A percentile compares a stretch with the other conserved stretches of the same genome.
Evolutionary conservation across 1,140 invertebrate genomes (phyloP).

Genomic region (Achroia grisella): DNA sequence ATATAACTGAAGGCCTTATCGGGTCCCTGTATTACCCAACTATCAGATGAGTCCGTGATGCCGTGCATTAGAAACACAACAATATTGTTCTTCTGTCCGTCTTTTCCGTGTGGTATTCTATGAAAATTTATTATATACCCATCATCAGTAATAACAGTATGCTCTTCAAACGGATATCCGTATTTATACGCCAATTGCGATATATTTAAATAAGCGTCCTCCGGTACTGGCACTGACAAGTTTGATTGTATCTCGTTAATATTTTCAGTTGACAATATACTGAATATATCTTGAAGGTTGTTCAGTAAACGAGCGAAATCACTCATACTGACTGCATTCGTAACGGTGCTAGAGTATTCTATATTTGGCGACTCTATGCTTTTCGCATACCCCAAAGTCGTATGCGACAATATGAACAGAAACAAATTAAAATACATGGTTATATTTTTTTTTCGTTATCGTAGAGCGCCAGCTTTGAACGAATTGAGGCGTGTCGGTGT

Average conservation of each 20-base stretch:
- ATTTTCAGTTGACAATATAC: background rate
- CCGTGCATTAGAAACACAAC: slow-evolving; percentile 80
- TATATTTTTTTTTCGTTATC: too few species aligned
- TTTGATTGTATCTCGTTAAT: background rate
- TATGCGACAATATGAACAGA: too few species aligned
- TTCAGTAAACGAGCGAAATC: background rate
- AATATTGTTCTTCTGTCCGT: slow-evolving; percentile 23
- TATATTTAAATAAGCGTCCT: slow-evolving; percentile 37
- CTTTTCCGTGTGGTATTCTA: slow-evolving; percentile 62
- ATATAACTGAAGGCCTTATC: slow-evolving; percentile 65
- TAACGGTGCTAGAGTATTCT: too few species aligned
- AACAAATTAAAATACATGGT: too few species aligned
- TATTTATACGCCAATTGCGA: slow-evolving; percentile 60
- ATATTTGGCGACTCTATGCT: too few species aligned
- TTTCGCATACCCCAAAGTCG: too few species aligned
- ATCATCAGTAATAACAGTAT: slow-evolving; percentile 74
- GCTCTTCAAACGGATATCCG: slow-evolving; percentile 75
- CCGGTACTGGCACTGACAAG: background rate
- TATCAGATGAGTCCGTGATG: slow-evolving; percentile 75
- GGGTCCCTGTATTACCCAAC: slow-evolving; percentile 75
- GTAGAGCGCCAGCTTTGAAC: background rate
- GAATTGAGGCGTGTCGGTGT: background rate
- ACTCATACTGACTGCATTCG: background rate
- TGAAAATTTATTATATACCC: slow-evolving; percentile 76
- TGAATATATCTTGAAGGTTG: background rate